Evolutionary conservation across 2,888 invertebrate species (phyloP), one percentile per base, ranked within the genome.

Genomic region (Xanthostigma xanthostigma): DNA sequence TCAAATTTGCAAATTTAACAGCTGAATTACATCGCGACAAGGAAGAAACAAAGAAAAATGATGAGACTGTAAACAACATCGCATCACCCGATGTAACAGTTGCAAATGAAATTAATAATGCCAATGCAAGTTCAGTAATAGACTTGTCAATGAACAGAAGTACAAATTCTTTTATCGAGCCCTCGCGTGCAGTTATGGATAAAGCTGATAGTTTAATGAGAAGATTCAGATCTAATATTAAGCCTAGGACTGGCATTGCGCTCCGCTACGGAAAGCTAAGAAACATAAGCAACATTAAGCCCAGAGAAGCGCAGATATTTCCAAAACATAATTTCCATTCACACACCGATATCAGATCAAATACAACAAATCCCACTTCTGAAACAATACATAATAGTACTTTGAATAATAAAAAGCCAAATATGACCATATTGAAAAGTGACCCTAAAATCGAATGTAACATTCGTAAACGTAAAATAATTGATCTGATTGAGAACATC

Each of bases 1-100:
- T 81, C 38, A 83, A 80, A 56, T 75, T 64, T 64, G 49, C 66
- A 62, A 4, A 48, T 42, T n/a, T 48, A 17, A 27, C 43, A 10
- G 63, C 64, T 0, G 66, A 66, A 54, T 50, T 65, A 12, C 62
- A 62, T 51, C 59, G 64, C 3, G 61, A 64, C 0, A 59, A 63
- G 36, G 65, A 65, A 36, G 65, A 64, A 41, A 53, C 59, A 0
- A 60, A 61, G 44, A 62, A 60, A 37, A 53, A 62, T 34, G 63
- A 64, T 49, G 45, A 58, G 1, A 60, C 64, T 39, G 62, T 17
- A 13, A 37, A 9, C 4, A 43, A 47, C 9, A 41, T 14, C 10
- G 43, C 41, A 47, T 14, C 42, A n/a, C 43, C 47, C 8, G 42
- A 47, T 37, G 43, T 43, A 17, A 35, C 27, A 34, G 39, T 40